These are phyloP conservation scores for Acanthosepion lycidas DNA, from an alignment of 2,888 invertebrate genomes.

Conservation along the genomic window DNA sequence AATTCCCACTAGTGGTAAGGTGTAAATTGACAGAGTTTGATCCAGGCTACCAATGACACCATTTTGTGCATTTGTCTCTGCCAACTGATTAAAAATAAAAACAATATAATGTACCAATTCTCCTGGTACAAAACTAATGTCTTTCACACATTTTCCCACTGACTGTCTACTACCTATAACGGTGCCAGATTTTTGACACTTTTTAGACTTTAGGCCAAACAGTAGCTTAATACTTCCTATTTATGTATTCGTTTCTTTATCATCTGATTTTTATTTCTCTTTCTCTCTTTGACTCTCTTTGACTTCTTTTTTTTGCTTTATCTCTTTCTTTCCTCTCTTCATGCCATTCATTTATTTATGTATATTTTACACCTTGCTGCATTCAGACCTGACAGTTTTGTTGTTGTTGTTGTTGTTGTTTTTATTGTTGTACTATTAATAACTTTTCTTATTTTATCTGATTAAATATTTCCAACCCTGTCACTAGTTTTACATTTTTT, in stretches of 20 bases:
- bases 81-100: conserved; percentile 15
- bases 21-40: conserved; percentile 16
- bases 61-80: background rate
- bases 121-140: conserved; percentile 13
- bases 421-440: background rate
- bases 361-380: background rate
- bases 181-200: too few relatives aligned
- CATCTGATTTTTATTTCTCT: background rate
- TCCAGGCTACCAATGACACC: background rate
- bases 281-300: background rate
- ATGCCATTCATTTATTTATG: background rate
- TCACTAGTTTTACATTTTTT: background rate
- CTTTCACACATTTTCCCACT: background rate
- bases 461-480: background rate
- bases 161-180: background rate
- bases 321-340: background rate
- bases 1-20: background rate
- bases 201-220: too few relatives aligned
- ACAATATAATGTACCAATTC: background rate
- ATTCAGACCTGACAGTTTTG: conserved; percentile 17
- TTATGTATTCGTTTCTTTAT: too few relatives aligned
- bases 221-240: too few relatives aligned
- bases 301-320: background rate
- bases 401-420: background rate
- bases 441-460: background rate